Base-by-base conservation (phyloP, 2,888 invertebrate genomes). In the Scelioninae gen. 1 region DNA sequence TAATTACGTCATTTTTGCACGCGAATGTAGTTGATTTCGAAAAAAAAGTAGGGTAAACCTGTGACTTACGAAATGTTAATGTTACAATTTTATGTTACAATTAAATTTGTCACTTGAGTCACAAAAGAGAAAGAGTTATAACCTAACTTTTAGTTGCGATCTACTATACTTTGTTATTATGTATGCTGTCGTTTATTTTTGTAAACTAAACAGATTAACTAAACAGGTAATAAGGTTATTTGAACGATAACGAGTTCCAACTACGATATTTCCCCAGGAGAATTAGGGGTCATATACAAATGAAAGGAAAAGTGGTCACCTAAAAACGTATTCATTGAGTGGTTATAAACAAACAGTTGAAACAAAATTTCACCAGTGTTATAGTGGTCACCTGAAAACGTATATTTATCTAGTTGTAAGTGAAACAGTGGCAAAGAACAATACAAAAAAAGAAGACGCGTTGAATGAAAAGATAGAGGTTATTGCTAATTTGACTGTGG, bases 1-100 rank as follows among this genome's bases (percentile, higher is more conserved):
- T 75, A 75, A 75, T 75, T 75, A 66, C 66, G 75, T 49, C 58
- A 74, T 65, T 13, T 34, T 47, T 31, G 13, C 75, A 63, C 63
- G 43, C 53, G 53, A 60, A 43, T 10, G 16, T 15, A 45, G n/a
- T 8, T 16, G 75, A 66, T 75, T 75, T 75, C 65, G 65, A 16
- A 58, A 65, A 75, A 66, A 75, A 66, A 75, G 62, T 40, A 56
- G 49, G 38, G 47, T 43, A 49, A 23, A 47, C 55, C 43, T 23
- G 31, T 63, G 75, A 66, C 58, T 56, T 66, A 29, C 56, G 34
- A 69, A n/a, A n/a, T n/a, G 45, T 55, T 45, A 38, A 40, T 32
- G 55, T 45, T n/a, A n/a, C n/a, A n/a, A 31, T 51, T 58, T 58
- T 47, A 29, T 38, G 47, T 69, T 55, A 43, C 68, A 31, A 69